phyloP scores from a whole-genome alignment of 2,888 invertebrate species.

The Crepidodera aurea region DNA sequence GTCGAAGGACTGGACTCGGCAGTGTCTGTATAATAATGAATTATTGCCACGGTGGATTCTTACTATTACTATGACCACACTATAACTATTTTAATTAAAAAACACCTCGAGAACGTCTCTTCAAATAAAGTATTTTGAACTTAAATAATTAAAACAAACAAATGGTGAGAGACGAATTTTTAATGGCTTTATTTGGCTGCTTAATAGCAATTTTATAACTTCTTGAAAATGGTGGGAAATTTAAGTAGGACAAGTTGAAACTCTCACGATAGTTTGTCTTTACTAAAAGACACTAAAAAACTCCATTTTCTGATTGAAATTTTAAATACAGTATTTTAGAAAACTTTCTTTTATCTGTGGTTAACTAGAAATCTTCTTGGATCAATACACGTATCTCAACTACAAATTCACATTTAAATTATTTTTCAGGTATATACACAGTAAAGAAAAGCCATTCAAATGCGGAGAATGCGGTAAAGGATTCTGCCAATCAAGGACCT shows the following conservation, averaged over 20 bases:
- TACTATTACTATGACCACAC: constrained; percentile 15
- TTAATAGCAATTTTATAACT: no score
- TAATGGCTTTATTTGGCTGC: not conserved
- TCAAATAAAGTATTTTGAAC: not conserved
- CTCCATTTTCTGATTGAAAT: no score
- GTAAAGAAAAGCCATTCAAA: constrained; percentile 98
- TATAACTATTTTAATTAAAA: constrained; percentile 24
- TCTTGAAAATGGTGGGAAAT: no score
- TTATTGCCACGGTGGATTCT: constrained; percentile 23
- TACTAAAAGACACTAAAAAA: no score
- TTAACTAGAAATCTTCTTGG: no score
- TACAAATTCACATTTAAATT: no score
- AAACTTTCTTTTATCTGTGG: no score
- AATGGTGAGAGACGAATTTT: not conserved
- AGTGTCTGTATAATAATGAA: constrained; percentile 27
- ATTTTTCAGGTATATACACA: constrained; percentile 88
- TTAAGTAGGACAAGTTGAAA: no score
- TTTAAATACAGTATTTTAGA: no score
- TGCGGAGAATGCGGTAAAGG: constrained; percentile 97
- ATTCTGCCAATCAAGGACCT: constrained; percentile 95
- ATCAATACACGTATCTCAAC: no score
- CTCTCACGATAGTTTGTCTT: no score
- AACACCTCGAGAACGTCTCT: not conserved
- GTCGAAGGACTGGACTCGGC: constrained; percentile 20
- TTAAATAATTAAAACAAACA: constrained; percentile 25